Base-by-base conservation (phyloP, 2,888 invertebrate species). In the Clivina fossor region DNA sequence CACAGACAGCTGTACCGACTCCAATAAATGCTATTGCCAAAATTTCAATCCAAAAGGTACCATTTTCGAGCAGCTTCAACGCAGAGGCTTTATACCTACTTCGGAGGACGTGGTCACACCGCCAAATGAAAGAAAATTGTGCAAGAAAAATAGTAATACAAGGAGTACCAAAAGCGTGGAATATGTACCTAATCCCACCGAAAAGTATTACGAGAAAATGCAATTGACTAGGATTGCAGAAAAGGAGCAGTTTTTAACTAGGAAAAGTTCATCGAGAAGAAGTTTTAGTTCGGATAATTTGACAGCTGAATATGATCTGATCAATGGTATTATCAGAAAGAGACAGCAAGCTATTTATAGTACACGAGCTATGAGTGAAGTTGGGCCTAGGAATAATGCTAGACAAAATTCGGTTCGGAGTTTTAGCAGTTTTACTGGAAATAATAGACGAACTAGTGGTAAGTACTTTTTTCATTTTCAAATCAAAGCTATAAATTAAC, bases 11-110 rank as follows among this genome's bases (percentile, higher is more conserved):
- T 93, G 93, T 68, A 82, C 88, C 0, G 90, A 90, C 61, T 86
- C 87, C 64, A 91, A 91, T 70, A 92, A 92, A 71, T 93, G 93
- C 68, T 93, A 93, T 68, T 93, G 93, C 69, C 82, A 70, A 68
- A 74, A 22, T 32, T 24, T 41, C 28, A 43, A 46, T 40, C 44
- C 41, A 18, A 22, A 33, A 26, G 24, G 58, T 1, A 74, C 74
- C 4, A 74, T 78, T 46, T 68, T 79, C 54, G 78, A 79, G 58
- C 78, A 80, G 61, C 66, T 79, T 8, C 73, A 76, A 35, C 75
- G 76, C 56, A 71, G 75, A 24, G 78, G 79, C 2, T 77, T 79
- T 58, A 72, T 76, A 9, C 77, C 76, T 1, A 70, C 74, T 3
- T 51, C 61, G 15, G 63, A 61, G 24, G 62, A 57, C 5, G 55